These are phyloP conservation scores for Centrocercus urophasianus DNA, from an alignment of 2,113 vertebrate species.

Conservation along the genomic window DNA sequence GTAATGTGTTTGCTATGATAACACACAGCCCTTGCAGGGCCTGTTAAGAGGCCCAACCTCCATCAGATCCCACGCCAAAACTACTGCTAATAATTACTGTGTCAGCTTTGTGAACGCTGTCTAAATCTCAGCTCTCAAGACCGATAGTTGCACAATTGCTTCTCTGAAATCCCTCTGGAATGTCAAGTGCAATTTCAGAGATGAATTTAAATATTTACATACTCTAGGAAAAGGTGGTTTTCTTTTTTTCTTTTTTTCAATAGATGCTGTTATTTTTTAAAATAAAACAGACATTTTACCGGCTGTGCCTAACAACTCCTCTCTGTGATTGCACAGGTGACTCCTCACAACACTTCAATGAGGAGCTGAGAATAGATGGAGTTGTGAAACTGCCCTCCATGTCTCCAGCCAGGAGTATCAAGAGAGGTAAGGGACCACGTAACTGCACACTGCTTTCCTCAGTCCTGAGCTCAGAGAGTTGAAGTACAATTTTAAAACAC, in stretches of 20 bases:
- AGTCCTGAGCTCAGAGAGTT: not conserved
- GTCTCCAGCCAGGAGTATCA: slow-evolving; percentile 20
- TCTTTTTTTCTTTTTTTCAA: slow-evolving; percentile 69
- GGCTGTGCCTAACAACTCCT: slow-evolving; percentile 61
- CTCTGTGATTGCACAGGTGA: slow-evolving; percentile 73
- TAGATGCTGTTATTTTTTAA: slow-evolving; percentile 25
- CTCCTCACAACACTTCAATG: slow-evolving; percentile 53
- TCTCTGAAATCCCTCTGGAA: slow-evolving; percentile 64
- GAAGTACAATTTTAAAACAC: not conserved
- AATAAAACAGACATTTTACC: slow-evolving; percentile 45
- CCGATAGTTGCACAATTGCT: slow-evolving; percentile 53
- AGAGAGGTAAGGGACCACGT: not conserved
- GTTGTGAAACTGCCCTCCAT: slow-evolving; percentile 71
- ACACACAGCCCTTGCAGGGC: slow-evolving; percentile 60
- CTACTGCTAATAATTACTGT: slow-evolving; percentile 64
- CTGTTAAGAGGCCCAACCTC: slow-evolving; percentile 69
- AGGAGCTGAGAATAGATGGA: slow-evolving; percentile 64
- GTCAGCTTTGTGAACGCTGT: slow-evolving; percentile 69
- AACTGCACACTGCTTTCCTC: not conserved
- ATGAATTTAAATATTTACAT: slow-evolving; percentile 69
- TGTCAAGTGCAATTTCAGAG: slow-evolving; percentile 54
- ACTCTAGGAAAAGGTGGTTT: slow-evolving; percentile 71
- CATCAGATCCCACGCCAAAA: slow-evolving; percentile 67
- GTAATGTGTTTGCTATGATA: slow-evolving; percentile 42
- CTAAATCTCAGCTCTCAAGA: slow-evolving; percentile 65